phyloP scores from a whole-genome alignment of 2,113 vertebrate genomes.

The Prunella himalayana region DNA sequence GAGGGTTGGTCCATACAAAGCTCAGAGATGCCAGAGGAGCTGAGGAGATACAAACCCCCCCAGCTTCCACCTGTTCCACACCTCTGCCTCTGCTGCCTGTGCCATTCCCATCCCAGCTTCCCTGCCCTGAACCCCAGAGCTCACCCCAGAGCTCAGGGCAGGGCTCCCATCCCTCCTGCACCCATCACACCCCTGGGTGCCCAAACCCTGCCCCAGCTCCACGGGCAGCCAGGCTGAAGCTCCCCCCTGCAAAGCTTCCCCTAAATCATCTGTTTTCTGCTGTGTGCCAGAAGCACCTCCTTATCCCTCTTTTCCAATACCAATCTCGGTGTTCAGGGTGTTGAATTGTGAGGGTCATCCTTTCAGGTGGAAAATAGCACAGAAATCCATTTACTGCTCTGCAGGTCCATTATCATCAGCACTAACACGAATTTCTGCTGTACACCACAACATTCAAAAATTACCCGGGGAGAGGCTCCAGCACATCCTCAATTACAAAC shows the following conservation, averaged over 20 bases:
- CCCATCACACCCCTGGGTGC: accelerated
- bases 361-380: not conserved
- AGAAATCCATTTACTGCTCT: not conserved
- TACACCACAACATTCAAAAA: not conserved
- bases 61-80: accelerated
- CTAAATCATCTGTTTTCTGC: not conserved
- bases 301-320: not conserved
- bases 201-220: not conserved
- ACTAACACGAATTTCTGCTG: not conserved
- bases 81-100: too few relatives aligned
- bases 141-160: not conserved
- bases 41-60: accelerated
- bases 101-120: not conserved
- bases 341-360: not conserved
- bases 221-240: not conserved
- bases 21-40: not conserved
- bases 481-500: not conserved
- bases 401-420: not conserved
- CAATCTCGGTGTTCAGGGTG: accelerated
- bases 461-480: not conserved
- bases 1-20: too few relatives aligned
- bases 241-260: not conserved
- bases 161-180: not conserved
- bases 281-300: not conserved
- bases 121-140: not conserved